Base-by-base conservation (phyloP, 2,888 invertebrate genomes). In the Pomacea canaliculata region DNA sequence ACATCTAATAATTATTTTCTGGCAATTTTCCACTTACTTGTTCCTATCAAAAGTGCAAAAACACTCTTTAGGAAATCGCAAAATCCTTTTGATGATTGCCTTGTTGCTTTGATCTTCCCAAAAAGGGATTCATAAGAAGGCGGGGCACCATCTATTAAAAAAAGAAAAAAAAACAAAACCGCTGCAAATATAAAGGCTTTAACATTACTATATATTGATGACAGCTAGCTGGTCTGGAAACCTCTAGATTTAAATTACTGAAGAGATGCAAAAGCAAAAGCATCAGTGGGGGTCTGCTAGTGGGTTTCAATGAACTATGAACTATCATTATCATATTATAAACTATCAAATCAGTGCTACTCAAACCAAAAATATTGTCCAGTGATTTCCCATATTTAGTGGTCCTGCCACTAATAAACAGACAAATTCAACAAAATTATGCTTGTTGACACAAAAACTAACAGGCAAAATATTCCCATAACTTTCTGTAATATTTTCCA, bases 41-140 rank as follows among this genome's bases (percentile, higher is more conserved):
- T 94, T 79, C 94, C 93, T 79, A 94, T 89, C 46, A 88, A 65
- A 27, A 86, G 84, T 60, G 83, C 73, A 23, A 84, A 27, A 37
- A 86, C 76, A 63, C 78, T 80, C 93, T 91, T 93, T 69, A 94
- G 84, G 88, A 94, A 94, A 84, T 94, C 93, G 37, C 93, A 87
- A 79, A 93, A 89, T 70, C 93, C 93, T 85, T 92, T 93, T 8
- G 94, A 93, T 63, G 92, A 91, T 86, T 93, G 92, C 82, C 93
- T 93, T 0, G 93, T 94, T 86, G 94, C 93, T 83, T 93, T 91
- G 74, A 94, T 93, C 83, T 93, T 91, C 23, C 94, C 94, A 89
- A 93, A 94, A 46, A 94, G 87, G 0, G 94, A 94, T 85, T 94
- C 94, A 84, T 94, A 94, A 0, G 94, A 93, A 12, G 94, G 94